Evolutionary conservation across 37 sponge, comb jelly and placozoan genomes (phyloP).

Genomic region (Spongia lamella): DNA sequence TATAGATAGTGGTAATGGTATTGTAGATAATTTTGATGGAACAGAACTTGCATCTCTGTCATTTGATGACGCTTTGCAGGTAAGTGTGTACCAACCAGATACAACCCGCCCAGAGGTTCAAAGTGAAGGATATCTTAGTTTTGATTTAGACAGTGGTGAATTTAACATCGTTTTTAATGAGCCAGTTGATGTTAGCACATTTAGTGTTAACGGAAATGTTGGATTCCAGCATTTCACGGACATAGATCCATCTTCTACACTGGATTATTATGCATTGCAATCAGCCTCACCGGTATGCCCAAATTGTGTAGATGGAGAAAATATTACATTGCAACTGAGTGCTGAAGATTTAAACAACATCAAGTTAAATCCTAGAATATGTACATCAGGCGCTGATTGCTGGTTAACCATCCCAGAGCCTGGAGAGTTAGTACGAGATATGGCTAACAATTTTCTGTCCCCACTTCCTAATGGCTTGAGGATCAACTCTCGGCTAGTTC

Average conservation of each 20-base stretch:
- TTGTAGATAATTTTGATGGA: constrained; percentile 4
- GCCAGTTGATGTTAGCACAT: constrained; percentile 56
- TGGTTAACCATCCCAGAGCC: constrained; percentile 70
- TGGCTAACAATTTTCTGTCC: constrained; percentile 62
- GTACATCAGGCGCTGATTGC: constrained; percentile 70
- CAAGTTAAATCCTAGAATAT: constrained; percentile 60
- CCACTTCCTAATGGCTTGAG: constrained; percentile 46
- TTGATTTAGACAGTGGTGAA: constrained; percentile 67
- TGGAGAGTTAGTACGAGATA: constrained; percentile 64
- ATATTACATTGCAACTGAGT: constrained; percentile 53
- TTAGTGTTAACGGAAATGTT: constrained; percentile 26
- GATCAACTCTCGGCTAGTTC: constrained; percentile 9
- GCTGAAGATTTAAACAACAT: constrained; percentile 60
- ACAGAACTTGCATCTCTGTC: not conserved
- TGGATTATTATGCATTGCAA: constrained; percentile 42
- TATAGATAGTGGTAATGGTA: constrained; percentile 11
- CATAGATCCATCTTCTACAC: not conserved
- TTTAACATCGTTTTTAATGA: constrained; percentile 63
- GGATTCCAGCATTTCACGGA: constrained; percentile 54
- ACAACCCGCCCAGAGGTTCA: constrained; percentile 48
- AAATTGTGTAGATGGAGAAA: constrained; percentile 41
- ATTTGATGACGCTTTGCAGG: constrained; percentile 13
- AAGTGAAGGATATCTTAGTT: constrained; percentile 47
- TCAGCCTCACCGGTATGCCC: constrained; percentile 22
- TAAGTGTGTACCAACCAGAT: constrained; percentile 25